Evolutionary conservation across 2,797 vertebrate species (phyloP).

Genomic region (Sitta carolinensis): DNA sequence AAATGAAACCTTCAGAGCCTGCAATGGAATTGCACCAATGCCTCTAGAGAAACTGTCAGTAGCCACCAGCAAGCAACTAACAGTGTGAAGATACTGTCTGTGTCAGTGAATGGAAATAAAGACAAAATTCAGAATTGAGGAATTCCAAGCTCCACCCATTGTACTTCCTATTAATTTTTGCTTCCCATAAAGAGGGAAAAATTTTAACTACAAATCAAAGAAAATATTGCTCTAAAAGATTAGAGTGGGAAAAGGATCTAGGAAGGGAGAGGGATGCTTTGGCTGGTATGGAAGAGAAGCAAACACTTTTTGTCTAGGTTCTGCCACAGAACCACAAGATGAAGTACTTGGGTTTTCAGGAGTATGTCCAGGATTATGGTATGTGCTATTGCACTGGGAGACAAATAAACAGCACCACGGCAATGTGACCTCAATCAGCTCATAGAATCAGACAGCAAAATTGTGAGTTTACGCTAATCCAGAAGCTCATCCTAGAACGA

Average conservation of each 20-base stretch:
- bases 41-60: not conserved
- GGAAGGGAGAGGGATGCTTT: not conserved
- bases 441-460: not conserved
- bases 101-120: not conserved
- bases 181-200: not conserved
- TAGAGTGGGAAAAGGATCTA: not conserved
- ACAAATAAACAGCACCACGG: not conserved
- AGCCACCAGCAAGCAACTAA: not conserved
- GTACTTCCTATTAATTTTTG: not conserved
- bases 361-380: not conserved
- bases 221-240: not conserved
- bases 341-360: not conserved
- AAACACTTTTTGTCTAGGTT: not conserved
- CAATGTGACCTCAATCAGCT: not conserved
- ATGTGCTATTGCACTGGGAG: not conserved
- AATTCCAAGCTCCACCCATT: not conserved
- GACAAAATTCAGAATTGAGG: not conserved
- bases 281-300: not conserved
- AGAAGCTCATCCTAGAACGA: not conserved
- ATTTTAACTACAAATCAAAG: not conserved
- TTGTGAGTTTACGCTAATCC: not conserved
- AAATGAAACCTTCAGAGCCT: not conserved
- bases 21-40: not conserved
- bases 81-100: rapidly evolving
- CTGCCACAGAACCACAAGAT: not conserved